phyloP scores from a whole-genome alignment of 1,140 invertebrate genomes.

The Cryptotermes secundus region DNA sequence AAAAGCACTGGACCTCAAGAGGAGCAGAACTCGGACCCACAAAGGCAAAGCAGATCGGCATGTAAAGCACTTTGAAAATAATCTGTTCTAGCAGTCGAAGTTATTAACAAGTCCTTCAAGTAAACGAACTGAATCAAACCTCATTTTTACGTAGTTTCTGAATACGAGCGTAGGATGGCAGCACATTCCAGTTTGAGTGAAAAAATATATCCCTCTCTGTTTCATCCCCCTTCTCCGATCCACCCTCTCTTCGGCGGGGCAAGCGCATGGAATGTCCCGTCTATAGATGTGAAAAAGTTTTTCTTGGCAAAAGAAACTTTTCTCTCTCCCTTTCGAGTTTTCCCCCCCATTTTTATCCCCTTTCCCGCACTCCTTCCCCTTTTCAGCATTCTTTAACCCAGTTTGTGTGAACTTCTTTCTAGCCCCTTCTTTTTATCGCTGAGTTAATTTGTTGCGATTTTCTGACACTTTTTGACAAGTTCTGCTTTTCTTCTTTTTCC shows the following conservation, averaged over 20 bases:
- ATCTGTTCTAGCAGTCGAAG: too few species aligned
- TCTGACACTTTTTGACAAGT: slow-evolving; percentile 7
- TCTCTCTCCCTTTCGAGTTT: not conserved
- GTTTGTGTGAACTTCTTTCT: not conserved
- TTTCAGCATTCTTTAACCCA: slow-evolving; percentile 17
- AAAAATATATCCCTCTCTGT: not conserved
- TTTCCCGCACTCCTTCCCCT: not conserved
- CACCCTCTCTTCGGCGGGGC: not conserved
- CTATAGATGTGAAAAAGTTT: slow-evolving; percentile 9
- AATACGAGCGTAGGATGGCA: not conserved
- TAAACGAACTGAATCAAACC: too few species aligned
- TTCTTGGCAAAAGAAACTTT: slow-evolving; percentile 19
- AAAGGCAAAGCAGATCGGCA: too few species aligned
- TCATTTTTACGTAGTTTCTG: not conserved
- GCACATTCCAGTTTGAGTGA: not conserved
- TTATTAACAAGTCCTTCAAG: too few species aligned
- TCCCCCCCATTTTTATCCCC: not conserved
- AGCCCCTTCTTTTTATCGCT: not conserved
- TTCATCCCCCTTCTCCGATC: not conserved
- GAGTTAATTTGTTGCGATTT: not conserved
- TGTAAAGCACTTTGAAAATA: too few species aligned
- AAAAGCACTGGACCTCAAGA: too few species aligned
- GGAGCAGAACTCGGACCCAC: too few species aligned
- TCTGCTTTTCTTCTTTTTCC: not conserved
- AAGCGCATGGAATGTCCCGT: not conserved